Evolutionary conservation across 2,888 invertebrate genomes (phyloP), one percentile per base, ranked within the genome.

Genomic region (Strigamia transsilvanica): DNA sequence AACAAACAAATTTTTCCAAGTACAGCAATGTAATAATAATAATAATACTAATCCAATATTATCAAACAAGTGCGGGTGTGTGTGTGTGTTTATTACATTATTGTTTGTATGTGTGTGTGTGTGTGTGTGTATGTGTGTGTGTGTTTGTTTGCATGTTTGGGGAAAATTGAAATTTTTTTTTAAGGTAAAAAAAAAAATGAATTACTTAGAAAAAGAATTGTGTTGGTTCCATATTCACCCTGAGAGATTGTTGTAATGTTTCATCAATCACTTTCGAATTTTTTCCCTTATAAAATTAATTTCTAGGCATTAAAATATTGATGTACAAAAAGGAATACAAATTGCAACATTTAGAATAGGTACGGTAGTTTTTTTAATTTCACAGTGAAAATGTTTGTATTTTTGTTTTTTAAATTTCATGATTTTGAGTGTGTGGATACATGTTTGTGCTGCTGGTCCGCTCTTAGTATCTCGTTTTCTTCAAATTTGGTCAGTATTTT

Each of bases 161-260:
- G 61, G 61, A 12, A 61, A 61, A 23, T 7, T 61, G n/a, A 10
- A 23, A 21, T 61, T 7, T 23, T 21, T n/a, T 61, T 61, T 61
- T 61, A 61, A 23, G 10, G 10, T 61, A 3, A 10, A n/a, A 61
- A 61, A 23, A 56, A 56, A 15, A 61, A 23, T 18, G 18, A 51
- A 13, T 61, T 61, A 61, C 61, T 61, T 61, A 61, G 61, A 61
- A 61, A 38, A 61, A n/a, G 18, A 61, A 61, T 61, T 61, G 18
- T 23, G 18, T 61, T 61, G 61, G 61, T 61, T 61, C 61, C 61
- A 61, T 61, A 61, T 61, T 61, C 61, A 61, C 61, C 61, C 18
- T 61, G 61, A n/a, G 61, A 61, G 61, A 61, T 61, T 61, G 61
- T 23, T 61, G 61, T 61, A 61, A 18, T 21, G 61, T 61, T 61